phyloP scores from a whole-genome alignment of 2,113 vertebrate genomes.

The Ariopsis seemanni region DNA sequence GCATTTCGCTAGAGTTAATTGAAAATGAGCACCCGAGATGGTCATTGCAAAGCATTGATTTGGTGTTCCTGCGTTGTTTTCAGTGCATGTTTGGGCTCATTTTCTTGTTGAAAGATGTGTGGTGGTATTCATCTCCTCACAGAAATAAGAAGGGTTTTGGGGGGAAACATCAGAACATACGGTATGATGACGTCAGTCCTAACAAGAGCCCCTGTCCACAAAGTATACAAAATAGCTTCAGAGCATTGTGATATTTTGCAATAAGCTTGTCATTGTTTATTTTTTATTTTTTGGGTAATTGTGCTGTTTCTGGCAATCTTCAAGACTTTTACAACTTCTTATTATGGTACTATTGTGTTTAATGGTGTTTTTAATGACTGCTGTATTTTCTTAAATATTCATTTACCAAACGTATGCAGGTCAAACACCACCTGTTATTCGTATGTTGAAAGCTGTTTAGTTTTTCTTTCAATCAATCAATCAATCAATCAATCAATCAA shows the following conservation, averaged over 20 bases:
- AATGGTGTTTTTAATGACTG: background rate
- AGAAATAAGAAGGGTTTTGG: background rate
- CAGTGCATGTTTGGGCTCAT: background rate
- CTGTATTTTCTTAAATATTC: background rate
- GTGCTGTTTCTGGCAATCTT: background rate
- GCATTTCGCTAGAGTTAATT: background rate
- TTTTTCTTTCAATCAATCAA: background rate
- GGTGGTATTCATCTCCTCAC: background rate
- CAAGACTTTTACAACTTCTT: background rate
- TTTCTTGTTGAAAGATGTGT: background rate
- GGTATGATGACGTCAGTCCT: background rate
- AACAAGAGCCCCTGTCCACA: background rate
- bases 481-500: too few relatives aligned
- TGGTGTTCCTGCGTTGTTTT: background rate
- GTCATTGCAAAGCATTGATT: background rate
- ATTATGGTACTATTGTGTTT: background rate
- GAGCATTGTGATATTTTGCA: background rate
- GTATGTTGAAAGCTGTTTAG: background rate
- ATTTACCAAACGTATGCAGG: background rate
- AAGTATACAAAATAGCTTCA: background rate
- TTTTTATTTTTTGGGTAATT: too few relatives aligned
- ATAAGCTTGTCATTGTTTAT: background rate
- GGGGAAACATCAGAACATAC: background rate
- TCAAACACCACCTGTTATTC: background rate
- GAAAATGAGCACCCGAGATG: background rate